phyloP scores from a whole-genome alignment of 2,797 vertebrate species.

The Chaetophractus vellerosus region DNA sequence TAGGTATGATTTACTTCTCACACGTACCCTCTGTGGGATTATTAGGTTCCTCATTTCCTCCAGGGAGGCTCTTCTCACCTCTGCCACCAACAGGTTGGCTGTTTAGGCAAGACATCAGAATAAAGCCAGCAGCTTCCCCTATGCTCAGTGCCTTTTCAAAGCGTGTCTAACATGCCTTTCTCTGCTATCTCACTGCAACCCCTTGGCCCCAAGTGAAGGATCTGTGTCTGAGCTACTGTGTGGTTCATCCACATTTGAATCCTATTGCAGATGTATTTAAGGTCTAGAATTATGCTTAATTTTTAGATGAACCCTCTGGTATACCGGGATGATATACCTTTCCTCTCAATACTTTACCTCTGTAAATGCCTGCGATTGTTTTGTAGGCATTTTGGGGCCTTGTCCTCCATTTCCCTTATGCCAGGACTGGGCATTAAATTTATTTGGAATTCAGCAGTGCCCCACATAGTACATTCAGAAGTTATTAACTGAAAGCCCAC shows the following conservation, averaged over 20 bases:
- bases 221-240: background rate
- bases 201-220: background rate
- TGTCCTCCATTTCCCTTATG: background rate
- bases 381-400: background rate
- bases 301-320: background rate
- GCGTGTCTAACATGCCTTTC: background rate
- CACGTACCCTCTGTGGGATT: too few species aligned
- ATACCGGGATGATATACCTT: rapidly evolving
- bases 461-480: background rate
- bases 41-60: background rate
- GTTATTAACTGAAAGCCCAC: background rate
- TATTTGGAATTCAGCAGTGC: background rate
- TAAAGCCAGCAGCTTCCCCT: background rate
- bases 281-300: background rate
- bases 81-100: background rate
- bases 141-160: background rate
- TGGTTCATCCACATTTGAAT: background rate
- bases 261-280: background rate
- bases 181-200: too few species aligned
- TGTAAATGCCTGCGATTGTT: background rate
- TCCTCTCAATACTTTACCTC: background rate
- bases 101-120: background rate
- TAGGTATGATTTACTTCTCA: background rate
- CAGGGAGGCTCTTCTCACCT: background rate
- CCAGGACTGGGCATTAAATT: background rate